Conservation (phyloP, 2,113 vertebrate species). For the Phaetusa simplex region DNA sequence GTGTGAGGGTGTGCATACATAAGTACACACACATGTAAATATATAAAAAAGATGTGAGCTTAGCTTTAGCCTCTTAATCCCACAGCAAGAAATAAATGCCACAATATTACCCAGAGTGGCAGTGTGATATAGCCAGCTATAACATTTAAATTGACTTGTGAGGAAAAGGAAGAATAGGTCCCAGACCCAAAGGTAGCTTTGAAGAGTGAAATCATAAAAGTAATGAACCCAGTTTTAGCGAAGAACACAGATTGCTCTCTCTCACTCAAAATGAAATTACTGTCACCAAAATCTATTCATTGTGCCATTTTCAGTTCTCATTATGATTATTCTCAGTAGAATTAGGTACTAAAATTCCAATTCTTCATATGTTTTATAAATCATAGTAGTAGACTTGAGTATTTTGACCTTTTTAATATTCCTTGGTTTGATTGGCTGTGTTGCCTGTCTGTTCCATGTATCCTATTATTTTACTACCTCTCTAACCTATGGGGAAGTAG, state of each 20-base stretch:
- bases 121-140: background rate
- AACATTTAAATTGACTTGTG: conserved; percentile 27
- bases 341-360: conserved; percentile 53
- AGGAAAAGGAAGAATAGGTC: conserved; percentile 19
- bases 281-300: conserved; percentile 54
- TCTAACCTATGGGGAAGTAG: conserved; percentile 27
- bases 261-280: conserved; percentile 56
- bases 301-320: conserved; percentile 58
- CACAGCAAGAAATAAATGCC: background rate
- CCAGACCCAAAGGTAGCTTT: background rate
- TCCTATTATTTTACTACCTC: conserved; percentile 14
- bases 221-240: conserved; percentile 56
- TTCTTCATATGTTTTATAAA: conserved; percentile 66
- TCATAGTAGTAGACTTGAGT: conserved; percentile 47
- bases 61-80: background rate
- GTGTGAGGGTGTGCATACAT: background rate
- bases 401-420: conserved; percentile 70
- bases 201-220: conserved; percentile 54
- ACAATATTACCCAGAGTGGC: background rate
- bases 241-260: conserved; percentile 27
- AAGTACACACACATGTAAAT: rapidly evolving
- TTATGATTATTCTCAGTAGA: conserved; percentile 55
- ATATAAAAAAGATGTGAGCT: background rate
- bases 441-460: background rate
- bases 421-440: conserved; percentile 36